Conservation (phyloP, 2,113 vertebrate species). For the Brachirus orientalis region DNA sequence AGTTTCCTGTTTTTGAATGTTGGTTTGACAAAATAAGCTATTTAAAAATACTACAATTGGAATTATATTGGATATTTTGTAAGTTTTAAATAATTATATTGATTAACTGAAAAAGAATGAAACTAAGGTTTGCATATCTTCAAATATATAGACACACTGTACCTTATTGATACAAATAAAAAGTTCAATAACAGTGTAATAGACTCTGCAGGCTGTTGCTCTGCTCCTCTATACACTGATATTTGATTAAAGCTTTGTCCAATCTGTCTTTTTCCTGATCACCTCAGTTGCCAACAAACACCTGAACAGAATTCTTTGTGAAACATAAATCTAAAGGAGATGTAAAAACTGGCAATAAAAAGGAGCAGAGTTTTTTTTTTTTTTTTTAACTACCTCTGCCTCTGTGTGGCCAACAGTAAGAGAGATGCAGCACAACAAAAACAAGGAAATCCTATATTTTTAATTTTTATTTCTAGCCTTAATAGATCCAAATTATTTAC, state of each 20-base stretch:
- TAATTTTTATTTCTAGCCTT: not conserved
- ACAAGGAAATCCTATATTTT: conserved; percentile 2
- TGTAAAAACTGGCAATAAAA: conserved; percentile 26
- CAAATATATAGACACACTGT: not conserved
- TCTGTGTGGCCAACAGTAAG: not conserved
- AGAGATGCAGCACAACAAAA: conserved; percentile 10
- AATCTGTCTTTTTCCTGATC: conserved; percentile 20
- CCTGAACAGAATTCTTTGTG: conserved; percentile 32
- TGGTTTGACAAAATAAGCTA: not conserved
- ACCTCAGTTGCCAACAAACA: conserved; percentile 21
- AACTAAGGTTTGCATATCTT: not conserved
- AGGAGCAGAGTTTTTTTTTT: not conserved
- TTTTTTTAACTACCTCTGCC: not conserved
- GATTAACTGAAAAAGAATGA: not conserved
- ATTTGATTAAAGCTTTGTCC: conserved; percentile 38
- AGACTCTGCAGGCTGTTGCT: conserved; percentile 12
- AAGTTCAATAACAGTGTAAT: conserved; percentile 12
- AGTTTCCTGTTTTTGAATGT: not conserved
- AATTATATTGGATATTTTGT: too few species aligned
- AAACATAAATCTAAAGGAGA: conserved; percentile 24
- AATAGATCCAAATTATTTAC: conserved; percentile 1
- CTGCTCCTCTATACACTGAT: conserved; percentile 30
- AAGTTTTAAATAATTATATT: not conserved
- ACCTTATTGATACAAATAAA: conserved; percentile 9
- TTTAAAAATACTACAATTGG: not conserved